A percentile compares a stretch with the other conserved stretches of the same genome.
These are phyloP conservation scores for Morone chrysops DNA, from an alignment of 2,113 vertebrate species.

Conservation along the genomic window DNA sequence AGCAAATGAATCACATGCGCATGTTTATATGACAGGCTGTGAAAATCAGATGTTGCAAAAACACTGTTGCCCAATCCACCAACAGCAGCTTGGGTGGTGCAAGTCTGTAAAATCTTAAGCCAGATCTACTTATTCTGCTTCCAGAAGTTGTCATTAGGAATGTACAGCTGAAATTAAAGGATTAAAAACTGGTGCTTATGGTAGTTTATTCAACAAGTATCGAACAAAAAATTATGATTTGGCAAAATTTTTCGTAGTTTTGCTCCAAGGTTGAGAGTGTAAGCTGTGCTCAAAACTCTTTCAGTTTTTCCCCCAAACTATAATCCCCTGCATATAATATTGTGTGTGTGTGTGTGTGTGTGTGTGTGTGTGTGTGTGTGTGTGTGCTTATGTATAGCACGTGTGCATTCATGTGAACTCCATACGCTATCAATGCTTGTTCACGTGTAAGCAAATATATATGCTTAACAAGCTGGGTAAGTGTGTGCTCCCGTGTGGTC, in stretches of 20 bases:
- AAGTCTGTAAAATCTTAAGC: background rate
- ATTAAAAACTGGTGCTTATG: background rate
- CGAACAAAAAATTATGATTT: too few species aligned
- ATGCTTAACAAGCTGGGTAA: background rate
- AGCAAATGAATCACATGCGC: background rate
- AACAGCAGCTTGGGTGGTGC: background rate
- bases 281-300: too few species aligned
- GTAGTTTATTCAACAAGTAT: too few species aligned
- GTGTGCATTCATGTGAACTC: background rate
- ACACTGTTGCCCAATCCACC: background rate
- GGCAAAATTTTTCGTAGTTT: background rate
- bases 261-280: too few species aligned
- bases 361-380: background rate
- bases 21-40: background rate
- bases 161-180: background rate
- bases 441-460: conserved; percentile 21
- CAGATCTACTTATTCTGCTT: background rate
- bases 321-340: too few species aligned
- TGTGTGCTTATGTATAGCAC: background rate
- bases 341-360: background rate
- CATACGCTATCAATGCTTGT: background rate
- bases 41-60: background rate
- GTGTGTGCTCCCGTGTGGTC: background rate
- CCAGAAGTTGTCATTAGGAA: background rate
- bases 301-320: too few species aligned